phyloP scores from a whole-genome alignment of 2,888 invertebrate species.

The Eremobia ochroleuca region DNA sequence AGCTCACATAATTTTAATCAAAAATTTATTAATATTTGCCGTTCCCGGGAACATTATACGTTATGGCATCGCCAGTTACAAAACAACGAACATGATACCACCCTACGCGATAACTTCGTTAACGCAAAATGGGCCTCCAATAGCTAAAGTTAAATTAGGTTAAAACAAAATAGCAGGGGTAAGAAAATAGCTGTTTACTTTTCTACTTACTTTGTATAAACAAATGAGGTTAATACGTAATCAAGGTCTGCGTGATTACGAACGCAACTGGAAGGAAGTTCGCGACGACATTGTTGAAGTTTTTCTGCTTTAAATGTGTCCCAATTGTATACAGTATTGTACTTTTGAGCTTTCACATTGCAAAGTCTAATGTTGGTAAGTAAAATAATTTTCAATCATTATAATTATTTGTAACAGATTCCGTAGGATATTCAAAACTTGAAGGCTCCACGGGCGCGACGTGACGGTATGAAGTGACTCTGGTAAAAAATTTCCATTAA shows the following conservation, averaged over 20 bases:
- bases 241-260: conserved; percentile 65
- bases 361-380: background rate
- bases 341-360: background rate
- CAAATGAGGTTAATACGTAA: conserved; percentile 69
- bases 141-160: conserved; percentile 88
- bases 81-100: conserved; percentile 75
- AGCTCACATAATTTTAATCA: conserved; percentile 64
- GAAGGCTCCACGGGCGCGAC: background rate
- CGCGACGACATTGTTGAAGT: conserved; percentile 43
- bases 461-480: background rate
- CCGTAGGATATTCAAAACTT: conserved; percentile 1
- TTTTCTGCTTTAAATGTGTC: conserved; percentile 35
- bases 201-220: conserved; percentile 69
- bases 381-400: background rate
- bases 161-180: conserved; percentile 82
- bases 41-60: conserved; percentile 61
- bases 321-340: conserved; percentile 10
- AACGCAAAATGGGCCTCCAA: conserved; percentile 85
- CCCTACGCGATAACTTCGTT: conserved; percentile 81
- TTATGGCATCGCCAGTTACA: conserved; percentile 67
- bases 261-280: conserved; percentile 55
- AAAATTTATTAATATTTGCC: conserved; percentile 67
- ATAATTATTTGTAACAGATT: background rate
- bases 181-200: conserved; percentile 79
- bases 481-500: background rate